Percentiles rank a stretch among this genome's conserved stretches.
Conservation (phyloP, 2,888 invertebrate species). For the Trichopria drosophilae region DNA sequence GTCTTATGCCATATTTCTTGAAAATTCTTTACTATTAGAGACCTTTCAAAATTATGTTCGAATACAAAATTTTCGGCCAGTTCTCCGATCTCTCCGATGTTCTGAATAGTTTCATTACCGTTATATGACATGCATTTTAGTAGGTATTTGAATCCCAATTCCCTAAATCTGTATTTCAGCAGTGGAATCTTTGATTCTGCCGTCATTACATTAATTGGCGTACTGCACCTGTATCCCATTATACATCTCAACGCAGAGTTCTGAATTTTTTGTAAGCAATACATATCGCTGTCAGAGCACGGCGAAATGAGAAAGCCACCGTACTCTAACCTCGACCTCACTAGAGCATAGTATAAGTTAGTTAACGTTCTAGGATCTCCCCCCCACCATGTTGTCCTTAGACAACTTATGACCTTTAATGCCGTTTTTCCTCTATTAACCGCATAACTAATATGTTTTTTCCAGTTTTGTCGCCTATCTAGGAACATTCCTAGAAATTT, state of each 20-base stretch:
- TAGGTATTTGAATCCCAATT: constrained; percentile 9
- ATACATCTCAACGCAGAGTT: constrained; percentile 23
- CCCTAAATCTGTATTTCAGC: constrained; percentile 9
- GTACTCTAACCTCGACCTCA: constrained; percentile 18
- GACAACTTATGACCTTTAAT: constrained; percentile 17
- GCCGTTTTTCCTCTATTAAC: constrained; percentile 9
- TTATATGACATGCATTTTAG: constrained; percentile 4
- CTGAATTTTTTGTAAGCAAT: constrained; percentile 20
- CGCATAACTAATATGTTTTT: constrained; percentile 10
- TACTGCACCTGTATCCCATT: constrained; percentile 26
- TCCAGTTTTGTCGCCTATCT: constrained; percentile 18
- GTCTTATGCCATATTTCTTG: no score
- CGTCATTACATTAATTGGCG: constrained; percentile 24
- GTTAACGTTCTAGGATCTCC: constrained; percentile 12
- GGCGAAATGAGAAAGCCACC: constrained; percentile 18
- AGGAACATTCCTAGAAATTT: constrained; percentile 20
- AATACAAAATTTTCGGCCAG: constrained; percentile 1
- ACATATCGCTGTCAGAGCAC: background rate
- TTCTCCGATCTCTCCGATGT: constrained; percentile 2
- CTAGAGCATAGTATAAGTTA: constrained; percentile 4
- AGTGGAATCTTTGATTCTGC: constrained; percentile 21
- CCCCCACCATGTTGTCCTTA: constrained; percentile 23
- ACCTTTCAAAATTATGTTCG: constrained; percentile 19
- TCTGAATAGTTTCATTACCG: background rate
- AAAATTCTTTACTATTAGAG: no score